phyloP scores from a whole-genome alignment of 2,797 vertebrate genomes.

The Cottoperca gobio region DNA sequence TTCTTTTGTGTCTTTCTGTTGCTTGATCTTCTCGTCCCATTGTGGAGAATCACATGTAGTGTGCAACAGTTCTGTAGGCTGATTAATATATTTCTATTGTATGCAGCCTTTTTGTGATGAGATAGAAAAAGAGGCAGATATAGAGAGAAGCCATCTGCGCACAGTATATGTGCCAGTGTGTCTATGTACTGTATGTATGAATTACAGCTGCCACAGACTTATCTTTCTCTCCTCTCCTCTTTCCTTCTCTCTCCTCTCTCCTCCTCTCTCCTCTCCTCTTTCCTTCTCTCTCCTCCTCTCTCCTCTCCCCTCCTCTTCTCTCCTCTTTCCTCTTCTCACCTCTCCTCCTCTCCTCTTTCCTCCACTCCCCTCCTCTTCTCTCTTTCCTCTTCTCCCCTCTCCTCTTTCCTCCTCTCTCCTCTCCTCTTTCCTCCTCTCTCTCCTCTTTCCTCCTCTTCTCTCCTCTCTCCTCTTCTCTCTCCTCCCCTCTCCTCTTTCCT shows the following conservation, averaged over 20 bases:
- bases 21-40: slow-evolving; percentile 49
- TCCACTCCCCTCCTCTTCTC: background rate
- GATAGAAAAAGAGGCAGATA: slow-evolving; percentile 35
- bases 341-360: too few relatives aligned
- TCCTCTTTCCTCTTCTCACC: background rate
- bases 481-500: too few relatives aligned
- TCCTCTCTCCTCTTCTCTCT: background rate
- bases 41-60: slow-evolving; percentile 49
- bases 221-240: background rate
- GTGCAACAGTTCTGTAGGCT: slow-evolving; percentile 45
- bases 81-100: slow-evolving; percentile 67
- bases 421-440: background rate
- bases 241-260: background rate
- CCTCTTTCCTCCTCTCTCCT: too few relatives aligned
- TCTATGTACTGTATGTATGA: slow-evolving; percentile 24
- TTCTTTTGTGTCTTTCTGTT: slow-evolving; percentile 7
- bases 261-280: background rate
- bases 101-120: slow-evolving; percentile 46
- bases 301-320: background rate
- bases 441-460: background rate
- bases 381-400: background rate
- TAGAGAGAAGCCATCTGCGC: slow-evolving; percentile 30
- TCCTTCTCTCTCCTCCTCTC: background rate
- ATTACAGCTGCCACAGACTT: slow-evolving; percentile 48
- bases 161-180: slow-evolving; percentile 20